phyloP scores from a whole-genome alignment of 2,113 vertebrate species.

The Ictidomys tridecemlineatus region DNA sequence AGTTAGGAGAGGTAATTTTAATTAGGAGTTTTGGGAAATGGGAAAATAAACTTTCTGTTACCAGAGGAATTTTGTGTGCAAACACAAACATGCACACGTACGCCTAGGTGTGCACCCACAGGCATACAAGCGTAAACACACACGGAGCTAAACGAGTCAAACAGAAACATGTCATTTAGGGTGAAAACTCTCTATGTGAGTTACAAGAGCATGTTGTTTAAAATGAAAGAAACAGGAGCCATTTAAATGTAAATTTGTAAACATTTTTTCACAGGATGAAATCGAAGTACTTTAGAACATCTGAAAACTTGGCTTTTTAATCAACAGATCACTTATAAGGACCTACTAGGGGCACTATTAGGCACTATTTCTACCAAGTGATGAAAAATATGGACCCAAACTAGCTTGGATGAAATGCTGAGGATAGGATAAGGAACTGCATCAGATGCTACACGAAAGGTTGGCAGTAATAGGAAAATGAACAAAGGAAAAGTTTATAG shows the following conservation, averaged over 20 bases:
- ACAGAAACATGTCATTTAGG: background rate
- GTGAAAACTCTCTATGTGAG: constrained; percentile 13
- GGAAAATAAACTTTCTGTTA: constrained; percentile 69
- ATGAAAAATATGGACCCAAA: background rate
- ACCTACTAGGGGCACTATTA: background rate
- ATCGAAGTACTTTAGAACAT: background rate
- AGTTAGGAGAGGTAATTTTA: constrained; percentile 54
- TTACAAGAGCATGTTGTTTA: constrained; percentile 32
- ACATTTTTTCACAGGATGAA: constrained; percentile 56
- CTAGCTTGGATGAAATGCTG: background rate
- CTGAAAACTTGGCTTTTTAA: background rate
- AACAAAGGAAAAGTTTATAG: background rate
- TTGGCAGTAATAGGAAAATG: background rate
- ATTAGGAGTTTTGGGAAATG: constrained; percentile 68
- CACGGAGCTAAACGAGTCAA: background rate
- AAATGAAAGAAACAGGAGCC: constrained; percentile 52
- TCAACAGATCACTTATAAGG: background rate
- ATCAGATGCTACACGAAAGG: background rate
- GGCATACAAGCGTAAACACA: background rate
- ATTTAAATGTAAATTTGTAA: constrained; percentile 59
- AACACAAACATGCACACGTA: background rate
- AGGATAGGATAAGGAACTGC: background rate
- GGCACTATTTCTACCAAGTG: background rate
- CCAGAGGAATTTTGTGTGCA: background rate
- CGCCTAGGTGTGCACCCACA: rapidly evolving